Evolutionary conservation across 1,140 invertebrate genomes (phyloP).

Genomic region (Pseudomyrmex concolor): DNA sequence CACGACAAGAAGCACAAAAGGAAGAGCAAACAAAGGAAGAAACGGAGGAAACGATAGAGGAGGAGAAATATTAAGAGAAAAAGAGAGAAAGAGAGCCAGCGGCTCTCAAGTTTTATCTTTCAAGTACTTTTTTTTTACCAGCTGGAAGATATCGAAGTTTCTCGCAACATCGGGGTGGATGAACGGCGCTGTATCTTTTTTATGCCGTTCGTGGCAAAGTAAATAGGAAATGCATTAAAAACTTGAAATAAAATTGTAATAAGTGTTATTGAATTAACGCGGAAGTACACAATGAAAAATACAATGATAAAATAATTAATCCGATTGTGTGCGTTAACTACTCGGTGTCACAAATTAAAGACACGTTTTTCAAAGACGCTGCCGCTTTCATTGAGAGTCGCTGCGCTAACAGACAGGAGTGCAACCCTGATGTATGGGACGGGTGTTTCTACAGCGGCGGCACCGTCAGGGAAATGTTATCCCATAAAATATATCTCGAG

Average conservation of each 20-base stretch:
- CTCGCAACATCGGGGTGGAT: background rate
- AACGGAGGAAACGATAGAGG: background rate
- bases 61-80: constrained; percentile 14
- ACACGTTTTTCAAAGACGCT: background rate
- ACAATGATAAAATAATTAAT: background rate
- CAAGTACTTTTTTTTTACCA: constrained; percentile 5
- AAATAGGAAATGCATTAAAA: background rate
- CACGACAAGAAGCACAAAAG: constrained; percentile 14
- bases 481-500: constrained; percentile 83
- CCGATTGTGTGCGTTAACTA: background rate
- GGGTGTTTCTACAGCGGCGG: constrained; percentile 73
- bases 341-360: background rate
- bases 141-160: constrained; percentile 22
- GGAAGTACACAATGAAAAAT: no score
- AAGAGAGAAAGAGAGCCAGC: constrained; percentile 6
- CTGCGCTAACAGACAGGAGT: constrained; percentile 59
- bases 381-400: constrained; percentile 37
- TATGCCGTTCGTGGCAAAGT: background rate
- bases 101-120: constrained; percentile 45
- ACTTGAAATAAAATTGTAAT: background rate
- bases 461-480: constrained; percentile 80
- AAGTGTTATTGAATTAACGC: background rate
- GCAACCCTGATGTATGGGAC: constrained; percentile 75
- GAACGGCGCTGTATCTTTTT: constrained; percentile 26
- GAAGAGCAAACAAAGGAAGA: background rate